Evolutionary conservation across 2,113 vertebrate species (phyloP), one percentile per base, ranked within the genome.

Genomic region (Pagrus major): DNA sequence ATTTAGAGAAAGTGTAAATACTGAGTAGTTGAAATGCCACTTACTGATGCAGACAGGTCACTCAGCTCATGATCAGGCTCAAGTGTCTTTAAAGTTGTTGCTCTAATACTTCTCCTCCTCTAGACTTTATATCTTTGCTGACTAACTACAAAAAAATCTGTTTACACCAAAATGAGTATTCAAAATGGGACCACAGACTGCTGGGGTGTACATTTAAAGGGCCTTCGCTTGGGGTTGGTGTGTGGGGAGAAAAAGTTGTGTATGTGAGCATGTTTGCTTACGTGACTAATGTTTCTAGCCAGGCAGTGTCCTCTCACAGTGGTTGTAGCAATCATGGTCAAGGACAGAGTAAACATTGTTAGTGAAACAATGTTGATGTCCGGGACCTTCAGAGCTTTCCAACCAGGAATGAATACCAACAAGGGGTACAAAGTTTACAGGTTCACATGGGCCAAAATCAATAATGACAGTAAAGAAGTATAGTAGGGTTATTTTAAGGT

Each of bases 321-420:
- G 33, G 31, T n/a, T 29, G 44, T 41, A 29, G 80, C 37, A 23
- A 21, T 64, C 76, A 42, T 49, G 73, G 56, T 61, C 37, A 21
- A 72, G 76, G 70, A 52, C 66, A 72, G 78, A 84, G 86, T 72
- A 80, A 86, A 91, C 54, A 82, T 27, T 76, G 25, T 52, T 49
- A 61, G 69, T 49, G 59, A 66, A 37, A 65, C 44, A 72, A 60
- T 51, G 46, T 44, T 55, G 58, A 82, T 25, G 71, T n/a, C 2
- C 14, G 5, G 70, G 51, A 69, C 59, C 85, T 71, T 84, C 42
- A 76, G n/a, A 80, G 37, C n/a, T 31, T 70, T 71, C 54, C 76
- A 56, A 33, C 16, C 44, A 71, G 42, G 58, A 77, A 69, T 65
- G 69, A 85, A 69, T 46, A 61, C 64, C 71, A 76, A 20, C 55